Conservation (phyloP, 2,797 vertebrate species). For the Danio aesculapii region DNA sequence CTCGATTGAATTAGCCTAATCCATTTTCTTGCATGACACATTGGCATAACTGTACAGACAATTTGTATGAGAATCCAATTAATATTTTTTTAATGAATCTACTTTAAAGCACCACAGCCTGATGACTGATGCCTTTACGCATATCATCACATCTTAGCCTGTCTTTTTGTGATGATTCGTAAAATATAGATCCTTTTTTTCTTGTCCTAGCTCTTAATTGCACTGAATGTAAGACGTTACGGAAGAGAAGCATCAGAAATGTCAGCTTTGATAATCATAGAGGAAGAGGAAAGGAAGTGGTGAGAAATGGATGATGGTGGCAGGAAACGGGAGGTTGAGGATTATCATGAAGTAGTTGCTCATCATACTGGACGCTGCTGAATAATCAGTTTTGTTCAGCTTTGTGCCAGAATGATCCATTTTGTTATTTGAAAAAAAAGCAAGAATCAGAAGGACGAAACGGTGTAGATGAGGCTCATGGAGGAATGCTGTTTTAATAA, state of each 20-base stretch:
- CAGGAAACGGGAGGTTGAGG: slow-evolving; percentile 47
- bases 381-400: slow-evolving; percentile 37
- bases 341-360: slow-evolving; percentile 49
- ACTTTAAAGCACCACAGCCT: too few relatives aligned
- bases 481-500: slow-evolving; percentile 55
- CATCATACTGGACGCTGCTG: slow-evolving; percentile 25
- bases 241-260: background rate
- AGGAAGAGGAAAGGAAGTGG: slow-evolving; percentile 46
- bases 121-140: too few relatives aligned
- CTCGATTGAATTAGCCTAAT: too few relatives aligned
- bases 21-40: too few relatives aligned
- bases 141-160: too few relatives aligned
- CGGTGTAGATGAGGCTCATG: slow-evolving; percentile 57
- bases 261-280: background rate
- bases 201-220: background rate
- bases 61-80: too few relatives aligned
- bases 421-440: slow-evolving; percentile 1
- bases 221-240: background rate
- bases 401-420: slow-evolving; percentile 1
- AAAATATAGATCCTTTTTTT: too few relatives aligned
- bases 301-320: slow-evolving; percentile 36
- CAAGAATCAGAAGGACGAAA: background rate
- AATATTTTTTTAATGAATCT: too few relatives aligned
- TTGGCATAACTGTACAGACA: too few relatives aligned
- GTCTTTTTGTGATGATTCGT: too few relatives aligned